These are phyloP conservation scores for Nyctibius grandis DNA, from an alignment of 2,797 vertebrate genomes.

Conservation along the genomic window DNA sequence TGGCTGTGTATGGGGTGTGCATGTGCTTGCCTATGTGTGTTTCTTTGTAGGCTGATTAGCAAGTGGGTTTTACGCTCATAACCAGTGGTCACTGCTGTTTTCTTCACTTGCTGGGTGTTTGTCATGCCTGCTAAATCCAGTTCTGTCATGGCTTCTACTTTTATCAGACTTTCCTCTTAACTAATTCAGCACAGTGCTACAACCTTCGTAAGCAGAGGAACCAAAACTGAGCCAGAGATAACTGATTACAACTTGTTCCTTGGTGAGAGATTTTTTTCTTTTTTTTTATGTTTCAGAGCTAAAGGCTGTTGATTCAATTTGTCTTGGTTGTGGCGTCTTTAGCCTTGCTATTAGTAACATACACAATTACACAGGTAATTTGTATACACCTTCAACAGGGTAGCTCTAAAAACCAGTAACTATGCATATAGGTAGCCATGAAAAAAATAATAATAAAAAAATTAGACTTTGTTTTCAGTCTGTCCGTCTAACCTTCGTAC, in stretches of 20 bases:
- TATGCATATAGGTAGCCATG: background rate
- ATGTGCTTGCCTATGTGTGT: conserved; percentile 16
- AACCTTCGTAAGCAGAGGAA: background rate
- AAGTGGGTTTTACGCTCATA: background rate
- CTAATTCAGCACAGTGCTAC: background rate
- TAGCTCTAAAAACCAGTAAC: background rate
- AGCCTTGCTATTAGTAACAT: conserved; percentile 51
- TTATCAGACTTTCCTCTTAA: conserved; percentile 4
- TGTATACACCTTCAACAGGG: conserved; percentile 26
- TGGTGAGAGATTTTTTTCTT: background rate
- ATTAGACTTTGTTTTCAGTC: conserved; percentile 20
- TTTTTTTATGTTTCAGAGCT: background rate
- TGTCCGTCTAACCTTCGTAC: conserved; percentile 51
- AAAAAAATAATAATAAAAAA: background rate
- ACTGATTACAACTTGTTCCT: conserved; percentile 15
- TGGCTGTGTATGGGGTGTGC: background rate
- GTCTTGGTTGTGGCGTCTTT: conserved; percentile 46
- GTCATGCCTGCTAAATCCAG: background rate
- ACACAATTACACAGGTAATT: conserved; percentile 52
- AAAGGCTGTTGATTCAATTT: conserved; percentile 46
- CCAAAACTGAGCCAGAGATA: conserved; percentile 10
- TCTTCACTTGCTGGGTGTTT: background rate
- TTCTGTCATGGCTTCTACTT: conserved; percentile 21
- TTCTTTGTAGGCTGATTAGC: conserved; percentile 29
- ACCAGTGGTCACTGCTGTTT: background rate